Conservation (phyloP, 2,797 vertebrate species). For the Sebastes itinus region DNA sequence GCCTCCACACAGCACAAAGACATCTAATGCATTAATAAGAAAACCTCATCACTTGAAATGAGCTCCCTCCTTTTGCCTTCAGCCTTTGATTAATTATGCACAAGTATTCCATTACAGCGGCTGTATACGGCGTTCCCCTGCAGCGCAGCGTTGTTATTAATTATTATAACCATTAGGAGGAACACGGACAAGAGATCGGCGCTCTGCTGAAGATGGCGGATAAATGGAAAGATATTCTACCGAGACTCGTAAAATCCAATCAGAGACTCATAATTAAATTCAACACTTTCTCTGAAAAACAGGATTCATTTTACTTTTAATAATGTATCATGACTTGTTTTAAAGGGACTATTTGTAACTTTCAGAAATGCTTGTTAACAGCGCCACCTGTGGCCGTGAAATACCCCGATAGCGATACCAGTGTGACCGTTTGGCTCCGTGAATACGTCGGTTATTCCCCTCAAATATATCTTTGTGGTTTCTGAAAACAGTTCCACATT, state of each 20-base stretch:
- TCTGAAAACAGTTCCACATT: neutral
- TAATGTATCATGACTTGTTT: neutral
- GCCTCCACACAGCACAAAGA: neutral
- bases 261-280: neutral
- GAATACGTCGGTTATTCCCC: no score
- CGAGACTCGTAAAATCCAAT: neutral
- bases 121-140: neutral
- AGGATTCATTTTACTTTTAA: neutral
- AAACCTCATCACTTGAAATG: constrained; percentile 35
- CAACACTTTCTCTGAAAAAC: neutral
- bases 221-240: neutral
- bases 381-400: no score
- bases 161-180: constrained; percentile 57
- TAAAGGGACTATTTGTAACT: no score
- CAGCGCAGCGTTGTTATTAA: constrained; percentile 34
- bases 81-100: constrained; percentile 64
- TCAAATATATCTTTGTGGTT: neutral
- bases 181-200: neutral
- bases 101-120: constrained; percentile 34
- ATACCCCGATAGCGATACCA: no score
- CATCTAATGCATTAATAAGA: constrained; percentile 26
- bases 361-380: no score
- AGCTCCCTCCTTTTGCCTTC: constrained; percentile 30
- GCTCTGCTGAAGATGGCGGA: neutral
- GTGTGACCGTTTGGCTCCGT: no score